Evolutionary conservation across 2,113 vertebrate species (phyloP), one percentile per base, ranked within the genome.

Genomic region (Colinus virginianus): DNA sequence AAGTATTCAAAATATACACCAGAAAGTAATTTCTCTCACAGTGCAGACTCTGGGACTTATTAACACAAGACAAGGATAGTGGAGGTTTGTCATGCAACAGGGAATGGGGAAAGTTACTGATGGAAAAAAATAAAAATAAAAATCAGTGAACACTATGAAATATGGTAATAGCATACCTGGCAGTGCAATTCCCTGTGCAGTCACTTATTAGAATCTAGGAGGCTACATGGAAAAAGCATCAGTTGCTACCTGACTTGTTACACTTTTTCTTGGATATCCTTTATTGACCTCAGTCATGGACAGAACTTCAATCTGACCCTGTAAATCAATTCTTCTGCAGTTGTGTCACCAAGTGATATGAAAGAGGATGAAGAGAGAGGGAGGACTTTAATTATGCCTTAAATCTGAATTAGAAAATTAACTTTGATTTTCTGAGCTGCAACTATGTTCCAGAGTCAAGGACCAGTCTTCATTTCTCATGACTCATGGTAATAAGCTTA

Each of bases 51-150:
- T 51, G n/a, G 7, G 6, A n/a, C 25, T 18, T 18, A 56, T 4
- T 26, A 17, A 2, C 4, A 49, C 6, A 45, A 25, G 1, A 20
- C 26, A 13, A 3, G 6, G 20, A 13, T 16, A 36, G 5, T 26
- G 22, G 43, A 91, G 36, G 7, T 18, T 62, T 90, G 87, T 83
- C 14, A 26, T 72, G 2, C 11, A 53, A 36, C 48, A 30, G 3
- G 3, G 22, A 77, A 36, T 5, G 66, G 13, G 17, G 15, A 48
- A 79, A 90, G 87, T 18, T 30, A 30, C 2, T 26, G 19, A 4
- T 7, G 17, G 6, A 7, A 19, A 55, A 51, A 51, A 26, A 51
- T 13, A 23, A 28, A 53, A 70, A 75, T 59, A 75, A 78, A 46
- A 46, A 2, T 18, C 36, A 26, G 25, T 38, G 34, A 61, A 53